Conservation (phyloP, 2,113 vertebrate species). For the Nanorana parkeri region DNA sequence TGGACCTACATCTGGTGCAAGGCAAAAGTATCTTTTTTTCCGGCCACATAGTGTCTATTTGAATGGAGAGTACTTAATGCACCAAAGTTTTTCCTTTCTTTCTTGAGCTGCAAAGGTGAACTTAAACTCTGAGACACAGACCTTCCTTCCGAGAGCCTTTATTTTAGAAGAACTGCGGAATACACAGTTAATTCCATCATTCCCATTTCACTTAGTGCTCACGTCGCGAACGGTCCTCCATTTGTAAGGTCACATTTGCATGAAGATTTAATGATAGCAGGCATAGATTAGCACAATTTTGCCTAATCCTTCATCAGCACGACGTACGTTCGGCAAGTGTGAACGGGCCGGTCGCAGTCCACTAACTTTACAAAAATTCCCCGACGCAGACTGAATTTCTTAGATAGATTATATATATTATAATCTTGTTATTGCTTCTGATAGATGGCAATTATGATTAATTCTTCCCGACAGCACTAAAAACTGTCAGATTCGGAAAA, state of each 20-base stretch:
- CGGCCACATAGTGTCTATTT: too few species aligned
- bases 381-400: conserved; percentile 34
- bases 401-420: conserved; percentile 36
- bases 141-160: neutral
- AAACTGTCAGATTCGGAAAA: conserved; percentile 55
- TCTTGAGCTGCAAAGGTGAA: too few species aligned
- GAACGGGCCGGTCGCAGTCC: conserved; percentile 25
- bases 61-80: too few species aligned
- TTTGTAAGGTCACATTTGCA: conserved; percentile 50
- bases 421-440: conserved; percentile 57
- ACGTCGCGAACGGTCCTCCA: neutral
- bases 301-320: conserved; percentile 26
- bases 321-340: conserved; percentile 13
- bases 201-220: neutral
- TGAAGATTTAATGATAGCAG: conserved; percentile 37
- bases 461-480: conserved; percentile 55
- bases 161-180: neutral
- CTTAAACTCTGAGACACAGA: too few species aligned
- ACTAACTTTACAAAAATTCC: conserved; percentile 48
- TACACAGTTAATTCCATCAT: conserved; percentile 30
- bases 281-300: conserved; percentile 36
- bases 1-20: too few species aligned
- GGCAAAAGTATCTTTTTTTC: too few species aligned
- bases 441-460: conserved; percentile 58
- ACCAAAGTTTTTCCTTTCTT: too few species aligned